These are phyloP conservation scores for Neosalanx taihuensis DNA, from an alignment of 2,797 vertebrate genomes.

Conservation along the genomic window DNA sequence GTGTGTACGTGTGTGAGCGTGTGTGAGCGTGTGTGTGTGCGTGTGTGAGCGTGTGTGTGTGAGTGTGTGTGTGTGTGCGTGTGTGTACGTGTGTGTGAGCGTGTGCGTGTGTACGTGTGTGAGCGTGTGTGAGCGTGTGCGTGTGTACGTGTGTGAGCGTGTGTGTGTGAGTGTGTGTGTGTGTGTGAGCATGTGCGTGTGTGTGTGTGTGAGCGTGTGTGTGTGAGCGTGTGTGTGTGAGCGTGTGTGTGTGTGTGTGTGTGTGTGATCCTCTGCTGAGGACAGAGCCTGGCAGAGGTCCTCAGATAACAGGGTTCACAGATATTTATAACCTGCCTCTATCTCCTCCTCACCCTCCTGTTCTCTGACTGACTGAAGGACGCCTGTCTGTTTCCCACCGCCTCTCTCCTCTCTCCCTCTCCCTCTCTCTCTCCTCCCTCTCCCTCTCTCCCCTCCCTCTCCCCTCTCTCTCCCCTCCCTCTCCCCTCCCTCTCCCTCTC, in stretches of 20 bases:
- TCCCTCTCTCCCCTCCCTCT: not conserved
- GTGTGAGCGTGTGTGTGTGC: constrained; percentile 16
- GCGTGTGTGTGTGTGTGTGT: not conserved
- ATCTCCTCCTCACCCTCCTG: not conserved
- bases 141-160: no score
- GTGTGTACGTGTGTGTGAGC: no score
- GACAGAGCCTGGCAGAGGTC: constrained; percentile 8
- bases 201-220: constrained; percentile 19
- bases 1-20: constrained; percentile 13
- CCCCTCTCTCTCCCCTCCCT: not conserved
- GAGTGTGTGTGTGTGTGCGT: not conserved
- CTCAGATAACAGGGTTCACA: constrained; percentile 41
- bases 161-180: no score
- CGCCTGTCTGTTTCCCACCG: not conserved
- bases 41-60: no score
- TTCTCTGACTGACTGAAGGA: no score
- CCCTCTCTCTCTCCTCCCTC: not conserved
- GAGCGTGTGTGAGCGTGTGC: no score
- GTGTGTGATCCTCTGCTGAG: constrained; percentile 17
- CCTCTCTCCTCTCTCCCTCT: not conserved
- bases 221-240: constrained; percentile 23
- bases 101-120: no score
- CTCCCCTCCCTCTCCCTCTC: not conserved
- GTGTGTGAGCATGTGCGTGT: no score
- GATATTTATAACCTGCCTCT: constrained; percentile 52